phyloP scores from a whole-genome alignment of 2,888 invertebrate genomes.

The Linyphia triangularis region DNA sequence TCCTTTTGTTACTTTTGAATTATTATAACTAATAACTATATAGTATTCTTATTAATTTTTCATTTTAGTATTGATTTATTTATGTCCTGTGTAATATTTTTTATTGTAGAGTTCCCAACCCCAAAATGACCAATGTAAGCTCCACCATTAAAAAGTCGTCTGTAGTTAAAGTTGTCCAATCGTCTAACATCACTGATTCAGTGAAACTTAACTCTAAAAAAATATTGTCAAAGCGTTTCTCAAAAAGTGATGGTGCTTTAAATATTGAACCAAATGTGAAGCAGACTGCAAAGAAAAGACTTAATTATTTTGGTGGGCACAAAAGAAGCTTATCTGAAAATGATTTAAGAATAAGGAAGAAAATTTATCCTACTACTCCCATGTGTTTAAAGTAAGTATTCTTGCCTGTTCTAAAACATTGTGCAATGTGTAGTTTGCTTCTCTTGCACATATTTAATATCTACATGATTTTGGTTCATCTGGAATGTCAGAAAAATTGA shows the following conservation, averaged over 20 bases:
- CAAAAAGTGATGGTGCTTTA: constrained; percentile 21
- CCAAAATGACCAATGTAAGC: not conserved
- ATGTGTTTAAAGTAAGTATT: constrained; percentile 47
- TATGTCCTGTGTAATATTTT: no score
- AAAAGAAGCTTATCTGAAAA: constrained; percentile 19
- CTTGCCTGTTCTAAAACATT: no score
- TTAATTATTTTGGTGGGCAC: not conserved
- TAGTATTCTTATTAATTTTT: no score
- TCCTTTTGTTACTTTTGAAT: no score
- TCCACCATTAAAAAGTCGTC: not conserved
- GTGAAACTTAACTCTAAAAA: not conserved
- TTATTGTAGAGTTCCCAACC: not conserved
- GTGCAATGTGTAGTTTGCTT: no score
- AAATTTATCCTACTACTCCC: not conserved
- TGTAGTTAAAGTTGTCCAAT: not conserved
- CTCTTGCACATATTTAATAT: no score
- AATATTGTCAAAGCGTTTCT: not conserved
- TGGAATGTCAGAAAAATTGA: no score
- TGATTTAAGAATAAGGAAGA: constrained; percentile 3
- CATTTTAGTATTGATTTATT: no score
- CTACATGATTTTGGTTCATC: no score
- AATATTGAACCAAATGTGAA: not conserved
- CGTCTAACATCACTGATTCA: constrained; percentile 5
- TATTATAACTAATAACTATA: no score
- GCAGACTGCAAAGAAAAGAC: not conserved